Conservation (phyloP, 2,888 invertebrate species). For the Pimpla rufipes region DNA sequence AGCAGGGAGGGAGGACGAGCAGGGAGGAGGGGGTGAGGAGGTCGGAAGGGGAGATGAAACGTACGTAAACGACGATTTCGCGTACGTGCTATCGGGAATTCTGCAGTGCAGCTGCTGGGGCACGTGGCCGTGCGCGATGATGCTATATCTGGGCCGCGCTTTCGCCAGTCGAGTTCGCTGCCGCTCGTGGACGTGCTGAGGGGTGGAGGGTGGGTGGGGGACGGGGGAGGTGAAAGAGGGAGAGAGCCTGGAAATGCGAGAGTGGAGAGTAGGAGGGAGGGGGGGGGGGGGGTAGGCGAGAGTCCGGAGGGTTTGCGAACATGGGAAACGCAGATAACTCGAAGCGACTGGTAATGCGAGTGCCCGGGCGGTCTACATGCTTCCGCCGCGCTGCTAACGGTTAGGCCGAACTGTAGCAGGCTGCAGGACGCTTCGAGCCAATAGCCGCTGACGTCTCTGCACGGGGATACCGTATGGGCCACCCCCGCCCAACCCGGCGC, state of each 20-base stretch:
- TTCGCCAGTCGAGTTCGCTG: constrained; percentile 58
- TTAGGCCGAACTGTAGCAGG: constrained; percentile 74
- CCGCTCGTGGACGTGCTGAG: constrained; percentile 37
- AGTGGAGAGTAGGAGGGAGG: too few species aligned
- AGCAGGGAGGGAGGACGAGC: too few species aligned
- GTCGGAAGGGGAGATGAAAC: constrained; percentile 57
- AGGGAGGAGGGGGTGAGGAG: not conserved
- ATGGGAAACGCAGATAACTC: constrained; percentile 84
- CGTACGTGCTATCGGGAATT: constrained; percentile 79
- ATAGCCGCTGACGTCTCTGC: constrained; percentile 78
- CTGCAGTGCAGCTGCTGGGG: constrained; percentile 82
- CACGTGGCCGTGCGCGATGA: constrained; percentile 72
- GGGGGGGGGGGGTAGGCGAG: constrained; percentile 36
- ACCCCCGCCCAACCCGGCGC: not conserved
- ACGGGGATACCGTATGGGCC: constrained; percentile 52
- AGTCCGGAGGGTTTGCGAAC: constrained; percentile 74
- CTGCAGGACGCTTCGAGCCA: constrained; percentile 69
- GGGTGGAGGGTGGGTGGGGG: constrained; percentile 25
- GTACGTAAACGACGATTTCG: constrained; percentile 75
- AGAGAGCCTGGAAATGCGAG: constrained; percentile 3
- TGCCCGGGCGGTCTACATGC: constrained; percentile 54
- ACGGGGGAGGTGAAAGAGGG: constrained; percentile 1
- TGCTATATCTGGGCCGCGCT: constrained; percentile 60
- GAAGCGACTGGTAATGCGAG: constrained; percentile 82
- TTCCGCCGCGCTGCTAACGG: constrained; percentile 57